Evolutionary conservation across 2,113 vertebrate genomes (phyloP), one percentile per base, ranked within the genome.

Genomic region (Sula dactylatra): DNA sequence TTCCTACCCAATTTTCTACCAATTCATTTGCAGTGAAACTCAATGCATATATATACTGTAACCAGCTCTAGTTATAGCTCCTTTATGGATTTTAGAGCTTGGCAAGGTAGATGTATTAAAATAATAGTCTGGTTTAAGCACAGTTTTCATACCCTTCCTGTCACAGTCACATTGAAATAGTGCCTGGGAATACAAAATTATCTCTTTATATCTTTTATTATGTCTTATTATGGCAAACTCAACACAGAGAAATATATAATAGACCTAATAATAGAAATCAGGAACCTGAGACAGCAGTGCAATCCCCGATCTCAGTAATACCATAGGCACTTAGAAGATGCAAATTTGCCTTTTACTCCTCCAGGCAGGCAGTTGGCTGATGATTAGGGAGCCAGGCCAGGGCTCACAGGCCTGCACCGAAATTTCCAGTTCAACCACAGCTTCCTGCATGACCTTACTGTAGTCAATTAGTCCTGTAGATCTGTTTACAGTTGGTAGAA

Each of bases 341-440:
- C 86, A 94, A 88, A 94, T 88, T 69, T 90, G 58, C 54, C 58
- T 88, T 69, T 70, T 67, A n/a, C 36, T 90, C 66, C 20, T 47
- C 15, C 67, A 86, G 56, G 56, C 69, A 93, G 65, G 71, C 67
- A n/a, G 62, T 0, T 5, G 5, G 76, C 22, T 0, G 3, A 58
- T 16, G 58, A 40, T 9, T 11, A 22, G 65, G 45, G 61, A 93
- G 42, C 25, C 65, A 66, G 45, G 80, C 67, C 56, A 66, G 78
- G 62, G 54, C 69, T 90, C 80, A 52, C 42, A 74, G 55, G 22
- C 40, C 59, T 11, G 17, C 45, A 9, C 34, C 42, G 4, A 45
- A 77, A 74, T 45, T 88, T 84, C 92, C 86, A 74, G 67, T 22
- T 59, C 76, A 78, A 14, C 82, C 93, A 86, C 96, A 97, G 85